Conservation (phyloP, 1,140 invertebrate genomes). For the Papilio glaucus region DNA sequence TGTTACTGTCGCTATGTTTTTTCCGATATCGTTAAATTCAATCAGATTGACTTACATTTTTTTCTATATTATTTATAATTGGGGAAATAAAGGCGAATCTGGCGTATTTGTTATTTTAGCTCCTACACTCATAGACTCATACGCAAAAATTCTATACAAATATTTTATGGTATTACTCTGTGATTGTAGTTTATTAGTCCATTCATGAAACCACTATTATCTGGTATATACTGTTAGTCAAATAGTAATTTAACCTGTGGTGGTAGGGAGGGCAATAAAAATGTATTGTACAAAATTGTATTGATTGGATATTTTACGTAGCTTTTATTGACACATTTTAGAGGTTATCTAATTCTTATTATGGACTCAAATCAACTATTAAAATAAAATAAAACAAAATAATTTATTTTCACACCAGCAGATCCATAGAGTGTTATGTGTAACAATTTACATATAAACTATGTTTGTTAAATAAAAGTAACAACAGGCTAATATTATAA, state of each 20-base stretch:
- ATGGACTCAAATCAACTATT: too few relatives aligned
- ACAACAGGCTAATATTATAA: too few relatives aligned
- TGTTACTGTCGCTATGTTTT: constrained; percentile 21
- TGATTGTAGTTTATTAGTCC: background rate
- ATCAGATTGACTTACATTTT: constrained; percentile 6
- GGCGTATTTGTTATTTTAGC: too few relatives aligned
- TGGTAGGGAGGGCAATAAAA: background rate
- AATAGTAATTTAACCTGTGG: background rate
- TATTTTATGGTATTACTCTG: background rate
- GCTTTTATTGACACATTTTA: too few relatives aligned
- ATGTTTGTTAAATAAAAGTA: too few relatives aligned
- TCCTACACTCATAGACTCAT: too few relatives aligned
- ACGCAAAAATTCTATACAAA: background rate
- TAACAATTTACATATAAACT: too few relatives aligned
- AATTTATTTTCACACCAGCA: too few relatives aligned
- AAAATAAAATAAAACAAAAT: too few relatives aligned
- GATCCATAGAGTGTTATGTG: too few relatives aligned
- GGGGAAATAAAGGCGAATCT: background rate
- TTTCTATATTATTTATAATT: constrained; percentile 22
- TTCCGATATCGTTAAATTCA: constrained; percentile 21
- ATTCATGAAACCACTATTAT: background rate
- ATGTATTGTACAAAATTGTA: background rate
- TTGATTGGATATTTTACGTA: too few relatives aligned
- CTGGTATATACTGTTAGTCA: background rate
- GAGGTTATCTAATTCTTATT: too few relatives aligned